These are phyloP conservation scores for Limnodromus scolopaceus DNA, from an alignment of 2,797 vertebrate species.

Conservation along the genomic window DNA sequence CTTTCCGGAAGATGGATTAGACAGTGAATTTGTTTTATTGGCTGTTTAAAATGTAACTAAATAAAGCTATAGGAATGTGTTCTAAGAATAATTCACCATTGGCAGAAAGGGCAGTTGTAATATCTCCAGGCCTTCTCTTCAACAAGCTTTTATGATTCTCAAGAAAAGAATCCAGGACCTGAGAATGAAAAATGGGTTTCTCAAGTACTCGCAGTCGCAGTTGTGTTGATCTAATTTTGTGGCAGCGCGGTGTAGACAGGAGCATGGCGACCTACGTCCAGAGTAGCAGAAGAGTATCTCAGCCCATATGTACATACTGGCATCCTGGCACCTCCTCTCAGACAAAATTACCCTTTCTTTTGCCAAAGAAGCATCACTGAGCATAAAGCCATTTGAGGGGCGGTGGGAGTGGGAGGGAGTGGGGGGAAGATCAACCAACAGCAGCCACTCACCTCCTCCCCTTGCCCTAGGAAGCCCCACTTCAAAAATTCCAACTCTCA, in stretches of 20 bases:
- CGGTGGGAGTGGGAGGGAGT: fast-evolving
- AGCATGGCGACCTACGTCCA: neutral
- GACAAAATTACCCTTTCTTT: neutral
- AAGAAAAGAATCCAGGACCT: neutral
- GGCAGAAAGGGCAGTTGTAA: neutral
- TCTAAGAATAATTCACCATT: neutral
- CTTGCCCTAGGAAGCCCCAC: neutral
- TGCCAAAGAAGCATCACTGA: neutral
- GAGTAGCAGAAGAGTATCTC: neutral
- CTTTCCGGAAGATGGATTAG: neutral
- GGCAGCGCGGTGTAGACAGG: neutral
- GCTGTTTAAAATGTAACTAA: neutral
- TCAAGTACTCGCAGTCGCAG: neutral
- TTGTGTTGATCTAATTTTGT: neutral
- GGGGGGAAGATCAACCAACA: neutral
- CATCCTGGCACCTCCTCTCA: neutral
- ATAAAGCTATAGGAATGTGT: neutral
- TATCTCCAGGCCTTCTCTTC: neutral
- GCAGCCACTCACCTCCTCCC: fast-evolving
- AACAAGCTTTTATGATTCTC: neutral
- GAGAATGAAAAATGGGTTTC: neutral
- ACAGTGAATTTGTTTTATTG: neutral
- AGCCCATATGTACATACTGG: fast-evolving
- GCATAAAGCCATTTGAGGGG: neutral
- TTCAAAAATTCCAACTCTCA: neutral